Evolutionary conservation across 2,113 vertebrate genomes (phyloP).

Genomic region (Malurus elegans): DNA sequence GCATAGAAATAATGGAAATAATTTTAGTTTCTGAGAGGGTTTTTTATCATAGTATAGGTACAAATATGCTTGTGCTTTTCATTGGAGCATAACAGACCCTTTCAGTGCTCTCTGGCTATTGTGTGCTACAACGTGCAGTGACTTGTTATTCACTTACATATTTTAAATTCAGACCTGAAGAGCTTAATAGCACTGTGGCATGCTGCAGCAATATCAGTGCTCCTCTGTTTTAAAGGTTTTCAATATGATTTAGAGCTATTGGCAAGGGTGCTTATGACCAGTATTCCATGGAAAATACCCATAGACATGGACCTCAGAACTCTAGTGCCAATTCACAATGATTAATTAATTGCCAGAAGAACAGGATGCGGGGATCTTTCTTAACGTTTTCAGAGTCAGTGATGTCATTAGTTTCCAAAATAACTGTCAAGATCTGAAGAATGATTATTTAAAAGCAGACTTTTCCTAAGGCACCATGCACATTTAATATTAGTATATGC

Average conservation of each 20-base stretch:
- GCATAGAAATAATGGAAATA: background rate
- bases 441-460: background rate
- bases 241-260: background rate
- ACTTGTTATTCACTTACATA: background rate
- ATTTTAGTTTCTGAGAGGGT: background rate
- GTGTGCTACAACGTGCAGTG: fast-evolving
- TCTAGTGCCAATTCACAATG: background rate
- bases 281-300: background rate
- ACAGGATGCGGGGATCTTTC: background rate
- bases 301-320: background rate
- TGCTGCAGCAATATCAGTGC: background rate
- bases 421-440: background rate
- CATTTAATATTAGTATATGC: background rate
- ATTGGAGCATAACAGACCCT: background rate
- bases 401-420: background rate
- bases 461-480: background rate
- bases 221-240: background rate
- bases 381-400: background rate
- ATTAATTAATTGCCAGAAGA: background rate
- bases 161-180: background rate
- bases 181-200: background rate
- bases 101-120: background rate
- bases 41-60: background rate
- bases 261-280: background rate
- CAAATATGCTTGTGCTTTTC: background rate